A percentile compares a stretch with the other conserved stretches of the same genome.
Conservation (phyloP, 2,797 vertebrate genomes). For the Thunnus albacares region DNA sequence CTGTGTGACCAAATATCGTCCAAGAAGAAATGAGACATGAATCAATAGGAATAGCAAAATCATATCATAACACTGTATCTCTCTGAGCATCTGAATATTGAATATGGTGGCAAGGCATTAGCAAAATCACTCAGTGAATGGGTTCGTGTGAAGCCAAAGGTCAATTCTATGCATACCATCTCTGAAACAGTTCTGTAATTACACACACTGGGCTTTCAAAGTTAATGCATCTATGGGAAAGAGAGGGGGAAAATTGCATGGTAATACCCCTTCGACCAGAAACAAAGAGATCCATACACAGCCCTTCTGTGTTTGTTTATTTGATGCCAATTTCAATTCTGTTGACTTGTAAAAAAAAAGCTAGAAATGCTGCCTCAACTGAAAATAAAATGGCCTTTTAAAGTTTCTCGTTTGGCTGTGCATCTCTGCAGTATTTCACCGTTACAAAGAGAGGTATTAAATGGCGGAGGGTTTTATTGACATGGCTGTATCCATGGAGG, state of each 20-base stretch:
- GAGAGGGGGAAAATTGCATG: constrained; percentile 30
- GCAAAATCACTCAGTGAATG: constrained; percentile 20
- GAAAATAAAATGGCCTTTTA: constrained; percentile 59
- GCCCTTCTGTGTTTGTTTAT: constrained; percentile 56
- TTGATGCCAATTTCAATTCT: constrained; percentile 51
- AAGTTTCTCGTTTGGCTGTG: constrained; percentile 56
- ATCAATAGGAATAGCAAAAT: constrained; percentile 37
- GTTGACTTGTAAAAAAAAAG: constrained; percentile 37
- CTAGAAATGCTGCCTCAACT: constrained; percentile 50
- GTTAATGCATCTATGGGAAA: constrained; percentile 35
- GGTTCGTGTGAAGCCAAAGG: constrained; percentile 30
- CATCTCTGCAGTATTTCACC: constrained; percentile 70
- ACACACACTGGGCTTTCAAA: constrained; percentile 40
- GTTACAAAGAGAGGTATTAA: constrained; percentile 73
- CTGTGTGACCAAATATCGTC: constrained; percentile 3
- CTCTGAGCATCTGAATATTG: background rate
- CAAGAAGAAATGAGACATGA: constrained; percentile 37
- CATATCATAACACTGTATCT: background rate
- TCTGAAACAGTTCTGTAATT: constrained; percentile 21
- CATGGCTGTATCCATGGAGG: constrained; percentile 73
- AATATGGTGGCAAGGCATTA: constrained; percentile 1
- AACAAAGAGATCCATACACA: constrained; percentile 58
- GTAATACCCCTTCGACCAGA: constrained; percentile 27
- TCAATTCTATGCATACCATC: constrained; percentile 10
- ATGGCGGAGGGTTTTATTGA: constrained; percentile 79